Evolutionary conservation across 2,888 invertebrate genomes (phyloP), one percentile per base, ranked within the genome.

Genomic region (Hofmannophila pseudospretella): DNA sequence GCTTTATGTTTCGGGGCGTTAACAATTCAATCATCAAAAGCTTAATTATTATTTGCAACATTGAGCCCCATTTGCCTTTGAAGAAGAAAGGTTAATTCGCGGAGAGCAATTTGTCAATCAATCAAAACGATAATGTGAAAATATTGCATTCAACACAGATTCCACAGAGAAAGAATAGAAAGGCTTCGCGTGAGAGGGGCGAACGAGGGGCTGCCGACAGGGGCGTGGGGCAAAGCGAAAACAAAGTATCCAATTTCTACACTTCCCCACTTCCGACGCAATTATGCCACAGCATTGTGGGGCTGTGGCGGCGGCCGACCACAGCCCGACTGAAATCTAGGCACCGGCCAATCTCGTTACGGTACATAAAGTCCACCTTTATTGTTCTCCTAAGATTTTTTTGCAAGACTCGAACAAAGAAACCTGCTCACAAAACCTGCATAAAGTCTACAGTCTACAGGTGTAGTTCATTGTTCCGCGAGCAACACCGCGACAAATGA

Each of bases 211-310:
- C 51, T 34, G 47, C 45, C 38, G 46, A 44, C 47, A 45, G 57
- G 58, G 58, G 57, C 58, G 58, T 54, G 47, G 68, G 66, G 62
- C 55, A 65, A 57, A 54, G 66, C 63, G 62, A 72, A 76, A 66
- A 77, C 76, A 72, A 77, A 77, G 77, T 78, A 78, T 79, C 79
- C 64, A 79, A 76, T 82, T 79, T 75, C 80, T 69, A 69, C 67
- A 74, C 70, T 71, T 73, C 79, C 80, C 79, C 78, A 16, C 74
- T 78, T 81, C 78, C 78, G 78, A 79, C 63, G 77, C 72, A 77
- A 81, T 82, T 78, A 81, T 78, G 68, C 69, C 71, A 76, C 67
- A 72, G 64, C 67, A 67, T 66, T 59, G 70, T 65, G 66, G 70
- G 67, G 67, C 61, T 70, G 69, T 51, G 73, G 68, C 55, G 49